Conservation (phyloP, 2,888 invertebrate species). For the Lasioglossum malachurum region DNA sequence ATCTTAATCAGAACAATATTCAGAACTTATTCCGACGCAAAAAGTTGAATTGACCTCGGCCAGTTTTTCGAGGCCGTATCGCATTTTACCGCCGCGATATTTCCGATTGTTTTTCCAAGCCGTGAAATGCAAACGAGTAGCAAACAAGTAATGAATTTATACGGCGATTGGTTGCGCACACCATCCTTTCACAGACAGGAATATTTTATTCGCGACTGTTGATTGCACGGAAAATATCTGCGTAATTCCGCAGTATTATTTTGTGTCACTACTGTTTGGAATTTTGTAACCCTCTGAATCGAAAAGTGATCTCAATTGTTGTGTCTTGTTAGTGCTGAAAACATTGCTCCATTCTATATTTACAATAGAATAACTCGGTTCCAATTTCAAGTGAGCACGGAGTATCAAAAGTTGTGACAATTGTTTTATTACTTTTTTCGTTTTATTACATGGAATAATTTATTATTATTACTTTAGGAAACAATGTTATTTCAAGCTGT, state of each 20-base stretch:
- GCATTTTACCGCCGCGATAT: not conserved
- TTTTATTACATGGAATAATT: too few species aligned
- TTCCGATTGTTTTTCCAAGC: not conserved
- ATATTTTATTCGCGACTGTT: not conserved
- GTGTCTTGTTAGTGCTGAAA: too few species aligned
- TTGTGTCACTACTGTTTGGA: not conserved
- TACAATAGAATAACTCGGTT: too few species aligned
- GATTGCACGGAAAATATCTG: not conserved
- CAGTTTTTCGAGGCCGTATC: not conserved
- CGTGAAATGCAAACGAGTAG: not conserved
- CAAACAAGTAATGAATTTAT: conserved; percentile 9
- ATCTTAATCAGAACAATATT: not conserved
- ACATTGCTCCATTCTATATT: not conserved
- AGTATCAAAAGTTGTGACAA: not conserved
- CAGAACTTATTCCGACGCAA: too few species aligned
- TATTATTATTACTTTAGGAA: too few species aligned
- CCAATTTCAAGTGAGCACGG: not conserved
- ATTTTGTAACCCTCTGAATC: not conserved
- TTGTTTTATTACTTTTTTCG: too few species aligned
- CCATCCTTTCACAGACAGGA: not conserved
- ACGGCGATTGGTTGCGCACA: not conserved
- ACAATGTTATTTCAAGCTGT: not conserved
- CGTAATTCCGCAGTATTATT: not conserved
- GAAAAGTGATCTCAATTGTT: not conserved
- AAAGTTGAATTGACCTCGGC: not conserved